These are phyloP conservation scores for Perizoma affinitatum DNA, from an alignment of 2,888 invertebrate genomes.

Conservation along the genomic window DNA sequence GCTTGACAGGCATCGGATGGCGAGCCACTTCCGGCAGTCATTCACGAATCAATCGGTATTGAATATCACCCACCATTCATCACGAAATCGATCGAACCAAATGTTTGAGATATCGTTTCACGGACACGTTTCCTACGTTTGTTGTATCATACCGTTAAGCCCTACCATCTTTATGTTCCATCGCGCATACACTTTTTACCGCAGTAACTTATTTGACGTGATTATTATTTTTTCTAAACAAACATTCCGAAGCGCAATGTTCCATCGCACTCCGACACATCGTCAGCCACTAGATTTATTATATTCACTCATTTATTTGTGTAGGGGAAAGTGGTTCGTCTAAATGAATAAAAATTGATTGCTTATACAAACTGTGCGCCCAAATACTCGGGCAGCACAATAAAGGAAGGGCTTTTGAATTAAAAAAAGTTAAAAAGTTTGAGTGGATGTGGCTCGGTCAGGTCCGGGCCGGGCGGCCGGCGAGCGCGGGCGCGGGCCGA, in stretches of 20 bases:
- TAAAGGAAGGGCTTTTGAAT: slow-evolving; percentile 78
- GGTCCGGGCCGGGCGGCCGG: slow-evolving; percentile 44
- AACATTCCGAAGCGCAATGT: slow-evolving; percentile 16
- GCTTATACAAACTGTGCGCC: slow-evolving; percentile 83
- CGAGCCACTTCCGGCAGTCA: slow-evolving; percentile 69
- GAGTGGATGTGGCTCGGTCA: slow-evolving; percentile 56
- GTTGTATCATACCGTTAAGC: slow-evolving; percentile 51
- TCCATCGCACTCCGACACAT: slow-evolving; percentile 9
- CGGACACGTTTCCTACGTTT: slow-evolving; percentile 54
- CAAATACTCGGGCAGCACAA: slow-evolving; percentile 82
- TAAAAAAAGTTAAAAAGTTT: slow-evolving; percentile 68
- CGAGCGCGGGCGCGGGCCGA: slow-evolving; percentile 59
- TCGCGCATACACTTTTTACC: slow-evolving; percentile 29
- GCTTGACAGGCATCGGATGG: slow-evolving; percentile 29
- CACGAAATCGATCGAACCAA: slow-evolving; percentile 75
- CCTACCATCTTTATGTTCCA: slow-evolving; percentile 23
- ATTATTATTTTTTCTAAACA: slow-evolving; percentile 30
- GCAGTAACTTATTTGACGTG: slow-evolving; percentile 24
- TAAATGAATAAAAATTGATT: slow-evolving; percentile 85
- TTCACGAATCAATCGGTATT: slow-evolving; percentile 75
- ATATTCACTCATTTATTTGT: slow-evolving; percentile 76
- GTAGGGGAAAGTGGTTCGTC: slow-evolving; percentile 73
- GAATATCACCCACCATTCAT: slow-evolving; percentile 72
- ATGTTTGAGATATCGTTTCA: slow-evolving; percentile 76
- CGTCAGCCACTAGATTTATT: slow-evolving; percentile 27